phyloP scores from a whole-genome alignment of 2,888 invertebrate genomes.

The Cheilosia soror region DNA sequence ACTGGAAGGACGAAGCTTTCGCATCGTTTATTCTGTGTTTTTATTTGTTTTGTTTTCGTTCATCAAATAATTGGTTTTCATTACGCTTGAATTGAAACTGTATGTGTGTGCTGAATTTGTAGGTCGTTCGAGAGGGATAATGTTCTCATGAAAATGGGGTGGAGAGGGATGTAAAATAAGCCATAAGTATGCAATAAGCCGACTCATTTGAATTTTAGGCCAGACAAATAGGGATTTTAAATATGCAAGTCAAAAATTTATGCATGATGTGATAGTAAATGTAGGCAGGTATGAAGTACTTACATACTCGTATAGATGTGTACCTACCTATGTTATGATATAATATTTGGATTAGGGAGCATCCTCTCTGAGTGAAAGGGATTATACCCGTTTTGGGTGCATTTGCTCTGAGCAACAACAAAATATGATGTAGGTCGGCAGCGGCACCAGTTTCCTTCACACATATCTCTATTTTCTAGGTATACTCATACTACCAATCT shows the following conservation, averaged over 20 bases:
- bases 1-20: slow-evolving; percentile 67
- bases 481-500: no score
- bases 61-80: slow-evolving; percentile 63
- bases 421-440: no score
- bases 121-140: slow-evolving; percentile 47
- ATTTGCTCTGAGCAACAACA: no score
- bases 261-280: background rate
- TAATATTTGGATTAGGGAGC: no score
- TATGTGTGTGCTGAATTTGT: slow-evolving; percentile 48
- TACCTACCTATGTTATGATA: no score
- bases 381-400: no score
- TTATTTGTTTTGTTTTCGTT: slow-evolving; percentile 59
- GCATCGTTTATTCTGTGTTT: slow-evolving; percentile 52
- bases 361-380: no score
- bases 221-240: slow-evolving; percentile 1
- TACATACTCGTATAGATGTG: no score
- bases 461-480: no score
- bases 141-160: slow-evolving; percentile 24
- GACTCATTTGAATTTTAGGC: slow-evolving; percentile 31
- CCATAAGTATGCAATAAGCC: slow-evolving; percentile 43
- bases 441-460: no score
- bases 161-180: slow-evolving; percentile 30
- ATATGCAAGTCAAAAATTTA: slow-evolving; percentile 11
- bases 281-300: no score
- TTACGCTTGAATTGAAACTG: slow-evolving; percentile 57